Base-by-base conservation (phyloP, 2,113 vertebrate species). In the Rynchops niger region DNA sequence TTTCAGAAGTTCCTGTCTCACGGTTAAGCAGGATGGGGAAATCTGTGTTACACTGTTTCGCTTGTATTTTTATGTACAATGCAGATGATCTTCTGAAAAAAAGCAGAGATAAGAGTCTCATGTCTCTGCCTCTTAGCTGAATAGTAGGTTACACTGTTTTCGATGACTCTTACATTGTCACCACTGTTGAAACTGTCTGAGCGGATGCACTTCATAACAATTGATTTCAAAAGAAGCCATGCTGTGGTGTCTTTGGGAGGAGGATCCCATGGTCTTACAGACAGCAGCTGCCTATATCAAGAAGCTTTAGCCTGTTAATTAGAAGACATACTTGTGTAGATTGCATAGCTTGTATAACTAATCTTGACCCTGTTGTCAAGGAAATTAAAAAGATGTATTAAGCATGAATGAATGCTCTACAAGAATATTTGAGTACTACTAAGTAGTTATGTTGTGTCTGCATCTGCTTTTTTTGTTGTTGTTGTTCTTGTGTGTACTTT, bases 61-160 rank as follows among this genome's bases (percentile, higher is more conserved):
- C 26, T n/a, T 40, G 17, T 47, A 23, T 36, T 58, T 92, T 65
- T 73, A 58, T 20, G 19, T 38, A 20, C 36, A 45, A 0, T 13
- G 53, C 10, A 21, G 62, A 14, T 15, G 4, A 22, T 42, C 21
- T 40, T 53, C 1, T 0, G 2, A 15, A 20, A 47, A n/a, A 62
- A 55, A 69, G 12, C 49, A 40, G 32, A 45, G 5, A 17, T 4
- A 16, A 9, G 26, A 65, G 17, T 17, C 12, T 82, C 4, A 0
- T 19, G 29, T 36, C 25, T 12, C 25, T 40, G 15, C 14, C 50
- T 83, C 43, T 19, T 69, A 15, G 27, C 15, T 53, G 21, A 74
- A 42, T 40, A 29, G 5, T 12, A 4, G 25, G 34, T 71, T 43
- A 30, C 0, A 1, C 67, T 50, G 10, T 43, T 94, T 76, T 34